Base-by-base conservation (phyloP, 1,140 invertebrate species). In the Cardiocondyla obscurior region DNA sequence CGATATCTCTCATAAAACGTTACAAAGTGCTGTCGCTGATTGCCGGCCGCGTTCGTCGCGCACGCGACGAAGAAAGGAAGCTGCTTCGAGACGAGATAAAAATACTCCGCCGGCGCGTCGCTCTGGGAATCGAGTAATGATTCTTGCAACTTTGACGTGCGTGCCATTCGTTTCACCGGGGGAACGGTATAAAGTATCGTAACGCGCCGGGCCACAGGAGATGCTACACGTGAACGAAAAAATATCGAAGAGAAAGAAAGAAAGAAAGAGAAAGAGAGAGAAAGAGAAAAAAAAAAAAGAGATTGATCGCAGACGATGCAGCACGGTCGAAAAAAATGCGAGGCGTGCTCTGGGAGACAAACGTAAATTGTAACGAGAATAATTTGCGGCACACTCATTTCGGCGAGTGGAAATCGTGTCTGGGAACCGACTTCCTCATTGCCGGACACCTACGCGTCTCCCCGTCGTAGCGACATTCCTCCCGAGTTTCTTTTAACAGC, bases 91-190 rank as follows among this genome's bases (percentile, higher is more conserved):
- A 67, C 14, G 33, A 77, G 60, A 67, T 77, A 67, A 77, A 67
- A 77, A 77, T 77, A 77, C 8, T 2, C 57, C 46, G 33, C 46
- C 74, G 16, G 14, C 42, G 60, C 58, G 19, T n/a, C 46, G 74
- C 60, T 77, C 60, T 60, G 30, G 22, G 74, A 67, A 77, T 77
- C 60, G 44, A 12, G 22, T 77, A 77, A 77, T 77, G 74, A 77
- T 77, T 77, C 74, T 19, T 12, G 42, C 74, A 67, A 67, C 33
- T 77, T 39, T 39, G 30, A 67, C 46, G 60, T 51, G 73, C 73
- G 58, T 77, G 58, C 42, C 73, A 22, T 36, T 22, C 73, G 5
- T 33, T 46, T 46, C 57, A 19, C 53, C 16, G 64, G 2, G 22
- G 12, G 22, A 58, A 73, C 70, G 70, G 53, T 62, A 39, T 19